These are phyloP conservation scores for Glyphotaelius pellucidus DNA, from an alignment of 2,888 invertebrate species.

Conservation along the genomic window DNA sequence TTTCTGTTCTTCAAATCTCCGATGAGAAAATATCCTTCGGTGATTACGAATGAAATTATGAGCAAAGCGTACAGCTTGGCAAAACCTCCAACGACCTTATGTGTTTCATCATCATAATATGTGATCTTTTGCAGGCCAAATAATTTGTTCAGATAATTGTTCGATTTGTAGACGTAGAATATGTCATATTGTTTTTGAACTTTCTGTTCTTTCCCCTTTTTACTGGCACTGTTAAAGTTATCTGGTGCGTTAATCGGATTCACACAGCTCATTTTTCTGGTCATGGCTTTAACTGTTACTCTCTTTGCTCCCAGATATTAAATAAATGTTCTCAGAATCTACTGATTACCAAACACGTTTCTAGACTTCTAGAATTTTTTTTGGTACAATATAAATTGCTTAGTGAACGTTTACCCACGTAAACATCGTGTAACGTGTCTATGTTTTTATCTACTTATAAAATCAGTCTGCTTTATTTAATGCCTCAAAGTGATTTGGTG, in stretches of 20 bases:
- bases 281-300: neutral
- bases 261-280: neutral
- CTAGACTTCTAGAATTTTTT: neutral
- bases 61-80: slow-evolving; percentile 52
- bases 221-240: neutral
- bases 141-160: slow-evolving; percentile 50
- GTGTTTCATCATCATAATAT: slow-evolving; percentile 40
- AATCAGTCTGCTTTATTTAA: neutral
- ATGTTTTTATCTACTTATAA: neutral
- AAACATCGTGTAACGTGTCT: neutral
- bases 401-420: neutral
- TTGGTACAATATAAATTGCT: neutral
- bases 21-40: slow-evolving; percentile 14
- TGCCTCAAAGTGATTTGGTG: neutral
- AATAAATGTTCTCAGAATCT: neutral
- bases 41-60: slow-evolving; percentile 13
- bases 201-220: neutral
- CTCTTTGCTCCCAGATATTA: neutral
- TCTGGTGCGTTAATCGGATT: neutral
- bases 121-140: slow-evolving; percentile 60
- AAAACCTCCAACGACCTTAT: slow-evolving; percentile 31
- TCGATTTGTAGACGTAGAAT: slow-evolving; percentile 54
- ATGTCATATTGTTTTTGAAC: slow-evolving; percentile 41
- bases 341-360: neutral
- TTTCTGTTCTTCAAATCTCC: slow-evolving; percentile 33